Conservation (phyloP, 2,797 vertebrate genomes). For the Sebastes cheni region DNA sequence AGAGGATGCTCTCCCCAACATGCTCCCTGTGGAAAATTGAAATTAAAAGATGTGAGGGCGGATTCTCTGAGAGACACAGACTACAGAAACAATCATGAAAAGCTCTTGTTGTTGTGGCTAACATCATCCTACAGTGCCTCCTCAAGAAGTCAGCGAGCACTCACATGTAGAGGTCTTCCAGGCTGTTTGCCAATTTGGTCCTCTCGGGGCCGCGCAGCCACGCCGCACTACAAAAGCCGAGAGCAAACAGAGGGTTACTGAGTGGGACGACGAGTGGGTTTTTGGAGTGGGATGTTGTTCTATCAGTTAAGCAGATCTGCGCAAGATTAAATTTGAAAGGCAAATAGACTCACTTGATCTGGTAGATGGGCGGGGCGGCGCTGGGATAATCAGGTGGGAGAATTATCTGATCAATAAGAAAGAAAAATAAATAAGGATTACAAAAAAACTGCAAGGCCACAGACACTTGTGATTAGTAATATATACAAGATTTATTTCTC, state of each 20-base stretch:
- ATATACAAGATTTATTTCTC: neutral
- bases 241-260: slow-evolving; percentile 63
- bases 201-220: slow-evolving; percentile 92
- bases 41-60: slow-evolving; percentile 27
- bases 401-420: slow-evolving; percentile 82
- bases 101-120: slow-evolving; percentile 33
- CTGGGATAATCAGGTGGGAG: slow-evolving; percentile 92
- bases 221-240: slow-evolving; percentile 85
- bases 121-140: slow-evolving; percentile 18
- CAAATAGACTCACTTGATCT: slow-evolving; percentile 90
- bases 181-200: slow-evolving; percentile 86
- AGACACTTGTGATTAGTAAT: neutral
- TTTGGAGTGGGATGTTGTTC: slow-evolving; percentile 53
- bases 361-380: slow-evolving; percentile 93
- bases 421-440: neutral
- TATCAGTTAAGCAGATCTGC: slow-evolving; percentile 45
- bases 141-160: slow-evolving; percentile 67
- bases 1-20: slow-evolving; percentile 92
- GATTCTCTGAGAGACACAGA: neutral
- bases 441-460: neutral
- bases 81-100: slow-evolving; percentile 23
- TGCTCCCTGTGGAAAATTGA: slow-evolving; percentile 86
- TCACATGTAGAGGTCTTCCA: slow-evolving; percentile 96
- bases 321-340: slow-evolving; percentile 60
- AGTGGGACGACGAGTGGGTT: slow-evolving; percentile 40